Evolutionary conservation across 2,113 vertebrate species (phyloP), one percentile per base, ranked within the genome.

Genomic region (Hippolais icterina): DNA sequence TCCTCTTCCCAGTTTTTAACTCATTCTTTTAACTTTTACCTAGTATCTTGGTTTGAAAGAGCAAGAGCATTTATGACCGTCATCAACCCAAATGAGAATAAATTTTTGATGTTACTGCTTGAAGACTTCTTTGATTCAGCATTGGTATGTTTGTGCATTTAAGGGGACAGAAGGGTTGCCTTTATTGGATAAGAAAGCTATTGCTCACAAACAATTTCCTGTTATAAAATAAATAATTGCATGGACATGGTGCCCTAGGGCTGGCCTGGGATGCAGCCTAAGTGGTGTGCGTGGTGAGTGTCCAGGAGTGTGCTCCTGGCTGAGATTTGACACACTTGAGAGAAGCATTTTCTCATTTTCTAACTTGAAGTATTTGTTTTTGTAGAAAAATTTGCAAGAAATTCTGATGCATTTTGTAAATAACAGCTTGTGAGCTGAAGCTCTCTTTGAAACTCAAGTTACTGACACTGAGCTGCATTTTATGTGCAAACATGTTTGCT

Each of bases 21-120:
- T 42, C 35, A 29, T 89, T 95, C 28, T 94, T 97, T 82, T 88
- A 23, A 65, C 37, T 82, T 97, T 86, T 84, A 99, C 98, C 88
- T 99, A 96, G 97, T 97, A 47, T 94, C 97, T 57, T 99, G 98
- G 99, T 98, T 99, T 97, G 98, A 98, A 95, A 98, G 96, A 83
- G 88, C 97, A 6, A 88, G 85, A 47, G 54, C 46, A 2, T 96
- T 98, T 95, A 39, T 98, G 65, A 96, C n/a, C 4, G 5, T 89
- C n/a, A 79, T 95, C 11, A 65, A 95, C 12, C 9, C 68, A 8
- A 93, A 89, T 0, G 66, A 94, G 5, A 92, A 94, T 23, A 50
- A 76, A 5, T 59, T 60, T 15, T 80, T 98, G 77, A 54, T 84
- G 41, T 37, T 7, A 8, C 92, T 98, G 12, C 28, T 96, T 11